Evolutionary conservation across 2,888 invertebrate species (phyloP).

Genomic region (Dolichomitus sp.): DNA sequence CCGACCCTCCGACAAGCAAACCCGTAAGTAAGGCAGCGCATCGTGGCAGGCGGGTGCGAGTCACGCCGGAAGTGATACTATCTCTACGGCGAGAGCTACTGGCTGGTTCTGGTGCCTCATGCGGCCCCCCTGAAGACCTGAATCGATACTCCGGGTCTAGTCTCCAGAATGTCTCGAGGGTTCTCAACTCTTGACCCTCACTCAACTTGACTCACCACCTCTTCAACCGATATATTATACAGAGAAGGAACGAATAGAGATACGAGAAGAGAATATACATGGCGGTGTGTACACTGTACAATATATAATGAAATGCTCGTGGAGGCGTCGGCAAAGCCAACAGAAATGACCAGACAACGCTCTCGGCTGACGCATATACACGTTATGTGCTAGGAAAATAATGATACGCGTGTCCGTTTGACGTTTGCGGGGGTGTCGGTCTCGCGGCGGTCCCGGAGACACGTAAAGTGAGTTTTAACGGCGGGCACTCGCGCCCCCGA

Average conservation of each 20-base stretch:
- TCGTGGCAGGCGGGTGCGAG: conserved; percentile 63
- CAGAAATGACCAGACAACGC: conserved; percentile 31
- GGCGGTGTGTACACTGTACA: background rate
- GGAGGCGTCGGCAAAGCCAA: conserved; percentile 44
- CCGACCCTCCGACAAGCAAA: conserved; percentile 39
- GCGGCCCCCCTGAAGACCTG: conserved; percentile 53
- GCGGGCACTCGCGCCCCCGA: conserved; percentile 22
- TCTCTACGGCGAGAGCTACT: conserved; percentile 58
- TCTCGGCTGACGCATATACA: conserved; percentile 7
- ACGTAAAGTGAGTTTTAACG: conserved; percentile 67
- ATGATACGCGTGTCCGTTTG: conserved; percentile 61
- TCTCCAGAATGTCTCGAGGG: conserved; percentile 69
- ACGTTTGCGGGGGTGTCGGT: conserved; percentile 61
- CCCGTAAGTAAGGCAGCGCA: conserved; percentile 34
- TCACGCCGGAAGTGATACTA: conserved; percentile 69
- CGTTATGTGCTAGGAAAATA: conserved; percentile 48
- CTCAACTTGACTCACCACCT: conserved; percentile 49
- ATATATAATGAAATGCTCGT: conserved; percentile 45
- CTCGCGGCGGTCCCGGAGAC: conserved; percentile 36
- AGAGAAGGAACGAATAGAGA: conserved; percentile 7
- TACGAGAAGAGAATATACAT: background rate
- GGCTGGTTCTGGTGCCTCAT: conserved; percentile 57
- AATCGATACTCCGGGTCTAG: conserved; percentile 68
- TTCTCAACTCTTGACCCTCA: conserved; percentile 68
- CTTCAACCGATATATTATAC: background rate